A percentile compares a stretch with the other conserved stretches of the same genome.
phyloP scores from a whole-genome alignment of 1,140 invertebrate species.

The Brachionus angularis region DNA sequence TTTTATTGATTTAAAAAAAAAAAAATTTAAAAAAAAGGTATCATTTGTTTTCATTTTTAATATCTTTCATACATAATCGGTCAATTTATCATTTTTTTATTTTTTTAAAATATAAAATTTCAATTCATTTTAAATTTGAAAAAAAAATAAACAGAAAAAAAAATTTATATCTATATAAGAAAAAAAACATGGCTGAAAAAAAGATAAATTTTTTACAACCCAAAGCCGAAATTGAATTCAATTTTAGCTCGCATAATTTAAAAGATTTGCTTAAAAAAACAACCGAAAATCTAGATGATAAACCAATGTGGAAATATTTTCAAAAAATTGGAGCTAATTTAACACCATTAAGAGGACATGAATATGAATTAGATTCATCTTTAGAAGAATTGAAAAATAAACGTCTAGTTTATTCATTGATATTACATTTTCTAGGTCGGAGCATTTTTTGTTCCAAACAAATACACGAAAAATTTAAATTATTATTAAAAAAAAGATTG shows the following conservation, averaged over 20 bases:
- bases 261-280: conserved; percentile 33
- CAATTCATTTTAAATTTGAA: background rate
- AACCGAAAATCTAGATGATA: conserved; percentile 28
- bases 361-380: background rate
- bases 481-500: conserved; percentile 14
- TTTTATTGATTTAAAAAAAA: too few relatives aligned
- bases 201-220: conserved; percentile 36
- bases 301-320: conserved; percentile 23
- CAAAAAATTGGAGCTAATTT: conserved; percentile 17
- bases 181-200: conserved; percentile 17
- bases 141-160: background rate
- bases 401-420: conserved; percentile 33
- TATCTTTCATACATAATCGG: too few relatives aligned
- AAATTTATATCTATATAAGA: background rate
- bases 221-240: conserved; percentile 38
- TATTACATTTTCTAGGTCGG: conserved; percentile 34
- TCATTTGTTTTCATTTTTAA: too few relatives aligned
- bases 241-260: conserved; percentile 11
- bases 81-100: too few relatives aligned
- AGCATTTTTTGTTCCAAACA: conserved; percentile 40
- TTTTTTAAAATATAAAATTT: conserved; percentile 6
- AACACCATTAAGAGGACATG: background rate
- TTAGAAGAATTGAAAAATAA: conserved; percentile 40
- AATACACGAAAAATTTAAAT: conserved; percentile 36
- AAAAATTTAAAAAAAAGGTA: too few relatives aligned